A percentile compares a stretch with the other conserved stretches of the same genome.
phyloP scores from a whole-genome alignment of 2,797 vertebrate genomes.

The Anolis apletophallus region DNA sequence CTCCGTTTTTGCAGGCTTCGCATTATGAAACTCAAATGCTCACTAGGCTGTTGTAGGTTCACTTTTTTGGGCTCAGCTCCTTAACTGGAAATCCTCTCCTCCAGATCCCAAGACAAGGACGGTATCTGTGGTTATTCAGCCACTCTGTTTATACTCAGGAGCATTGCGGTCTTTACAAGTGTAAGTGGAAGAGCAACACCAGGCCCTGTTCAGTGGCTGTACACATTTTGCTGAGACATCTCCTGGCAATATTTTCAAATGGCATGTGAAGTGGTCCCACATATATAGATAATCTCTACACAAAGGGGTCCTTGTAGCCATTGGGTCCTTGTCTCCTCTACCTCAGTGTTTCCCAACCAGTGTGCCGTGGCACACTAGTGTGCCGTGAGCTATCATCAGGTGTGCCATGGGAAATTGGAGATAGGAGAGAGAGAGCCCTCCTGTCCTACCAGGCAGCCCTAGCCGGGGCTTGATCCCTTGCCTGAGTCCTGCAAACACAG shows the following conservation, averaged over 20 bases:
- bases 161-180: background rate
- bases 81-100: background rate
- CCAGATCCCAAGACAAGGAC: background rate
- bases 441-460: no score
- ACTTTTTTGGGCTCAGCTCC: constrained; percentile 17
- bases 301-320: background rate
- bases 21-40: constrained; percentile 54
- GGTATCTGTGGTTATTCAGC: background rate
- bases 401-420: no score
- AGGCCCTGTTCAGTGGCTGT: background rate
- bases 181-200: no score
- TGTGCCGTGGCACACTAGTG: no score
- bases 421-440: no score
- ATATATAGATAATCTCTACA: background rate
- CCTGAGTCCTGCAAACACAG: no score
- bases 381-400: no score
- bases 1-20: constrained; percentile 66
- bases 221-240: no score
- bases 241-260: background rate
- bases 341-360: no score
- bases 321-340: no score
- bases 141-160: no score
- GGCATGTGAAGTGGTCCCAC: background rate
- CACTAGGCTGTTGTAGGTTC: constrained; percentile 46
- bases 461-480: no score